Conservation (phyloP, 2,113 vertebrate genomes). For the Balaenoptera acutorostrata region DNA sequence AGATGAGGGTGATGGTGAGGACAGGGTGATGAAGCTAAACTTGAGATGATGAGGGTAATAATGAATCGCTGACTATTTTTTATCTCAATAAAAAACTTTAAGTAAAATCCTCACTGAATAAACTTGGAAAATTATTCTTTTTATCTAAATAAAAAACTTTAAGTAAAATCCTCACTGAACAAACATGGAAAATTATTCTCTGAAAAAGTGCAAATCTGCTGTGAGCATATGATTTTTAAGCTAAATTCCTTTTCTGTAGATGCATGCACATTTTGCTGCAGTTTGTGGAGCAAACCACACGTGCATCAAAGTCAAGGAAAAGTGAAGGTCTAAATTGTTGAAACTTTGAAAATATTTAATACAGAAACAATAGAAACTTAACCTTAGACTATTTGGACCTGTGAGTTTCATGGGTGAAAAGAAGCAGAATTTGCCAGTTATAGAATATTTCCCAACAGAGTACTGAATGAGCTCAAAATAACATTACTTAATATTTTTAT, state of each 20-base stretch:
- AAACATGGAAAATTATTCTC: background rate
- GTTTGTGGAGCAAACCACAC: background rate
- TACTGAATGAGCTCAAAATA: background rate
- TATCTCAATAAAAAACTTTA: background rate
- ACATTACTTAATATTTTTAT: background rate
- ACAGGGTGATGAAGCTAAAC: background rate
- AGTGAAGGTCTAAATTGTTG: background rate
- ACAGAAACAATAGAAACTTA: background rate
- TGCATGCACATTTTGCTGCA: background rate
- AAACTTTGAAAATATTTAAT: background rate
- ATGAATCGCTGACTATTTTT: background rate
- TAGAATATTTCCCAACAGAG: background rate
- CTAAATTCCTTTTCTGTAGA: background rate
- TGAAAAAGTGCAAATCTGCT: background rate
- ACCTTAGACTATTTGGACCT: background rate
- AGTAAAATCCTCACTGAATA: background rate
- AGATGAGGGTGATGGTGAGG: rapidly evolving
- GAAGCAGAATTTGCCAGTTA: background rate
- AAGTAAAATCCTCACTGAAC: background rate
- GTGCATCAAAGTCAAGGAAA: background rate
- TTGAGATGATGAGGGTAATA: background rate
- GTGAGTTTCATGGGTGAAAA: background rate
- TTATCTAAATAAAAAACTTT: background rate
- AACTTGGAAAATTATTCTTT: background rate
- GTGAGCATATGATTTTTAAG: background rate